Percentiles rank a stretch among this genome's conserved stretches.
phyloP scores from a whole-genome alignment of 2,888 invertebrate genomes.

The Drosophila infuscata region DNA sequence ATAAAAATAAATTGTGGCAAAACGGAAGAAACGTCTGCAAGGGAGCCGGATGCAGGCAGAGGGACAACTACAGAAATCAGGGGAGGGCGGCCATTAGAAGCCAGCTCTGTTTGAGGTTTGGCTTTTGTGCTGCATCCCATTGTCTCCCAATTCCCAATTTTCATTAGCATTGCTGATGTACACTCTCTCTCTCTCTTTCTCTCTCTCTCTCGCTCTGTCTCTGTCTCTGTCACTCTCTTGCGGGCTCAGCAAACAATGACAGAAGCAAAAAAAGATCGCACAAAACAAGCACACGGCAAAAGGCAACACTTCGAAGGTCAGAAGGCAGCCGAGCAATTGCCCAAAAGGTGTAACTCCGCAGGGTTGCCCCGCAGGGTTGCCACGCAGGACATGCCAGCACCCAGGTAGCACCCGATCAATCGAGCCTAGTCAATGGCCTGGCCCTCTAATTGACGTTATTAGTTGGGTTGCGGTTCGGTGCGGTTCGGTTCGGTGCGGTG shows the following conservation, averaged over 20 bases:
- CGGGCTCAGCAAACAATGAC: conserved; percentile 47
- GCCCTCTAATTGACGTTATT: conserved; percentile 73
- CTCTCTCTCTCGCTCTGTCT: neutral
- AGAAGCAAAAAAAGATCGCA: conserved; percentile 37
- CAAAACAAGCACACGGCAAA: conserved; percentile 4
- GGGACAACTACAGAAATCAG: conserved; percentile 7
- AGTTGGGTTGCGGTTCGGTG: conserved; percentile 44
- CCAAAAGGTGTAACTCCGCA: conserved; percentile 54
- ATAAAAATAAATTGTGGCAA: neutral
- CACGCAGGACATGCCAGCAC: conserved; percentile 19
- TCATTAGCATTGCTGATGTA: conserved; percentile 59
- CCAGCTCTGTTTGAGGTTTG: conserved; percentile 68
- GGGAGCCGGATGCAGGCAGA: conserved; percentile 32
- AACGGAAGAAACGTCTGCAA: conserved; percentile 23
- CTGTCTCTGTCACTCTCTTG: neutral
- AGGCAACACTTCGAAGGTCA: conserved; percentile 46
- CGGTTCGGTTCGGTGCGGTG: neutral
- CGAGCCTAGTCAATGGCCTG: conserved; percentile 55
- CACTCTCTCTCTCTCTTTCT: neutral
- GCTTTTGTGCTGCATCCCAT: conserved; percentile 60
- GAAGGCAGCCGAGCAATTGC: conserved; percentile 51
- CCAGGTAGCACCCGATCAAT: conserved; percentile 61
- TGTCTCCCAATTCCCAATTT: conserved; percentile 45
- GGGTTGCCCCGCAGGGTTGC: conserved; percentile 54
- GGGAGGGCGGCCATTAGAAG: conserved; percentile 37